A percentile compares a stretch with the other conserved stretches of the same genome.
These are phyloP conservation scores for Escarpia spicata DNA, from an alignment of 2,888 invertebrate genomes.

Conservation along the genomic window DNA sequence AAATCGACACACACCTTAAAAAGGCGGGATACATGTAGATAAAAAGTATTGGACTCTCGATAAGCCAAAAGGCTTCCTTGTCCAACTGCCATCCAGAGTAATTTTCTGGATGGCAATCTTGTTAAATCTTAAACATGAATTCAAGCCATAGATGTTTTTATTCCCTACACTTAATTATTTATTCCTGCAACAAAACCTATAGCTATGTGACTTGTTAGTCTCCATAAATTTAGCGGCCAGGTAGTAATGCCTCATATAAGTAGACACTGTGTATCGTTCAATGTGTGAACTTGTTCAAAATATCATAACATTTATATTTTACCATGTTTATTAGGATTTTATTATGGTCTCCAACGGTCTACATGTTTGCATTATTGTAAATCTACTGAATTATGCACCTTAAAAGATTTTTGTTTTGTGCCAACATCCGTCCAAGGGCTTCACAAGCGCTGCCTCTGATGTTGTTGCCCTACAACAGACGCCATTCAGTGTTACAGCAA, in stretches of 20 bases:
- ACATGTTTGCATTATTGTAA: not conserved
- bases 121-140: too few relatives aligned
- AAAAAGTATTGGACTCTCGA: too few relatives aligned
- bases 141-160: too few relatives aligned
- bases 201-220: too few relatives aligned
- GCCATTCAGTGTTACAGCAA: not conserved
- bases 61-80: too few relatives aligned
- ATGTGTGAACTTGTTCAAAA: not conserved
- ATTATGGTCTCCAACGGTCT: not conserved
- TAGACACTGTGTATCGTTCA: not conserved
- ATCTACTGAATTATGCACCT: constrained; percentile 48
- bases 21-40: too few relatives aligned
- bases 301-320: not conserved
- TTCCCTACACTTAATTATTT: too few relatives aligned
- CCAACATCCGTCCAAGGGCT: constrained; percentile 59
- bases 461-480: constrained; percentile 60
- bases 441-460: constrained; percentile 62
- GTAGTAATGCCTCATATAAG: not conserved
- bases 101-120: too few relatives aligned
- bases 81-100: too few relatives aligned
- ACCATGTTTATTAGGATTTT: not conserved
- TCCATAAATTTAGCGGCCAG: not conserved
- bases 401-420: constrained; percentile 56
- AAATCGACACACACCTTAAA: too few relatives aligned
- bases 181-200: too few relatives aligned